Base-by-base conservation (phyloP, 2,888 invertebrate species). In the Drosophila setosimentum region DNA sequence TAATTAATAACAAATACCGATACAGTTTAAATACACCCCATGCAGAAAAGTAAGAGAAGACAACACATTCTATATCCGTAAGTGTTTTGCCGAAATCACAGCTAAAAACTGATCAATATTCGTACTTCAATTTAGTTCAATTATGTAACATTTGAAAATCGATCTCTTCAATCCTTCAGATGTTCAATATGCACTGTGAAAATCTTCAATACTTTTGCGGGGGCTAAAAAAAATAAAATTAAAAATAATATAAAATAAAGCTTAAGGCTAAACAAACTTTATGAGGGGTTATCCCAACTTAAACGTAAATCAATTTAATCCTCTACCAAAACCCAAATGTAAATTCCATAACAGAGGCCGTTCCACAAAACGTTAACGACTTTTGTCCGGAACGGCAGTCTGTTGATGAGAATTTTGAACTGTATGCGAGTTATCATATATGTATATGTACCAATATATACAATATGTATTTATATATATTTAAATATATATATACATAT, bases 351-450 rank as follows among this genome's bases (percentile, higher is more conserved):
- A 51, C 51, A 30, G 24, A 51, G 16, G 16, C 62, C 27, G 62
- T 63, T 63, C 24, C 51, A 42, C 51, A 53, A 30, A 21, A 40
- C 51, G 32, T 61, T 45, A 48, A 32, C 32, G 30, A 54, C 30
- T 62, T 45, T 62, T 40, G 24, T 37, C 30, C 24, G 58, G 49
- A 42, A 59, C 59, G 37, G 40, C 29, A 40, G 50, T 63, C 45
- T 35, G 33, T 42, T 57, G 30, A 42, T 29, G 30, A 33, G 32
- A 74, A 60, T 73, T 76, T 75, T 75, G 70, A 78, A 78, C 75
- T 78, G 76, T 80, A 50, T 66, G 76, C 76, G 73, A 65, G 50
- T 29, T 37, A 54, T 18, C 11, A 35, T 35, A 13, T 27, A 27
- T 35, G 29, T 18, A 13, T 54, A 13, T 54, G 18, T 11, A 18